Percentiles rank a stretch among this genome's conserved stretches.
Evolutionary conservation across 1,140 invertebrate species (phyloP).

Genomic region (Heliconius eleuchia): DNA sequence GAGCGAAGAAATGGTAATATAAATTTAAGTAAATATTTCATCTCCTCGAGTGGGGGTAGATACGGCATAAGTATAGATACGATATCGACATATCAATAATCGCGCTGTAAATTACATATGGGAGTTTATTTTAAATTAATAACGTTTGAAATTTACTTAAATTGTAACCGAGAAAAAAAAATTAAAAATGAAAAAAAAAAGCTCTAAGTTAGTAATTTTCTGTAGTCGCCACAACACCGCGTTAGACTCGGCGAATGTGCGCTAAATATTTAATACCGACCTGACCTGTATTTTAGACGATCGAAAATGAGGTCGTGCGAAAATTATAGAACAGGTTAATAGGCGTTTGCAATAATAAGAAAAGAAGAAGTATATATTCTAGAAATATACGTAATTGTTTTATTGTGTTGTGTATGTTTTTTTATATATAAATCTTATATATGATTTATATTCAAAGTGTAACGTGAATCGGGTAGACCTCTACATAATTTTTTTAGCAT

Average conservation of each 20-base stretch:
- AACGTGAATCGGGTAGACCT: neutral
- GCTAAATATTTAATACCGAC: slow-evolving; percentile 38
- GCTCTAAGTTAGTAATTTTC: slow-evolving; percentile 7
- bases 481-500: neutral
- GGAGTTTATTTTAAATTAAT: too few species aligned
- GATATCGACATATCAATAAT: too few species aligned
- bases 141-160: too few species aligned
- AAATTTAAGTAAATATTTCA: too few species aligned
- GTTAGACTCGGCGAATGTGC: slow-evolving; percentile 25
- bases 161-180: neutral
- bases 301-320: slow-evolving; percentile 35
- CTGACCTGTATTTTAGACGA: slow-evolving; percentile 40
- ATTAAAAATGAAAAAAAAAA: neutral
- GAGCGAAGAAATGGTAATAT: too few species aligned
- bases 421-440: neutral
- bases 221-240: slow-evolving; percentile 17
- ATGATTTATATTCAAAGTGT: too few species aligned
- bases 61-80: too few species aligned
- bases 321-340: slow-evolving; percentile 32
- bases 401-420: neutral
- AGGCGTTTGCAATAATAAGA: slow-evolving; percentile 20
- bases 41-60: too few species aligned
- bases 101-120: too few species aligned
- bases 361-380: neutral
- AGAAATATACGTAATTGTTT: neutral